Evolutionary conservation across 2,888 invertebrate species (phyloP).

Genomic region (Adelognathus sp.): DNA sequence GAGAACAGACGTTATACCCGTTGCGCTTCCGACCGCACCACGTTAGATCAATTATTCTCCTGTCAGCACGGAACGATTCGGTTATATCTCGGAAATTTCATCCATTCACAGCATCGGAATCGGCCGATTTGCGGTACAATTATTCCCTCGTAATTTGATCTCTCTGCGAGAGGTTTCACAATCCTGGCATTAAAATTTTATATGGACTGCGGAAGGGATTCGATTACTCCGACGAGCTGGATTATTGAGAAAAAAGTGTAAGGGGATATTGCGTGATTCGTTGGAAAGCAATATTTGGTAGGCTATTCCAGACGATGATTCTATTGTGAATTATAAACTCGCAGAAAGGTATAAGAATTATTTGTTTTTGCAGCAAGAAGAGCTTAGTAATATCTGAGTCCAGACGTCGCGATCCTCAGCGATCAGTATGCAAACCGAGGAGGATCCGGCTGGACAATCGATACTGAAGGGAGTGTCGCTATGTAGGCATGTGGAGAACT

Average conservation of each 20-base stretch:
- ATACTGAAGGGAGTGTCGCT: too few species aligned
- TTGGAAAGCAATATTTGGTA: background rate
- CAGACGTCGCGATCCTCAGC: too few species aligned
- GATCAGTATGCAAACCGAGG: too few species aligned
- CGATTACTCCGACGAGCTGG: background rate
- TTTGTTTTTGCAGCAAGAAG: too few species aligned
- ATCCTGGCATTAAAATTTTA: background rate
- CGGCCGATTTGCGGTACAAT: background rate
- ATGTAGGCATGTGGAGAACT: background rate
- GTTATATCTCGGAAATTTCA: background rate
- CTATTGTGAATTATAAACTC: too few species aligned
- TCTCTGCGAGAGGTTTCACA: background rate
- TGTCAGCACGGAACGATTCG: constrained; percentile 2
- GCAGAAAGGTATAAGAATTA: too few species aligned
- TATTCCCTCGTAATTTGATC: background rate
- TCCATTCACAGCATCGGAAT: background rate
- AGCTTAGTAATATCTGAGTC: too few species aligned
- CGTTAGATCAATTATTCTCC: constrained; percentile 18
- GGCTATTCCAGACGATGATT: too few species aligned
- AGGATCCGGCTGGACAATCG: too few species aligned
- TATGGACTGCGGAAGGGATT: background rate
- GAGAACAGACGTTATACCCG: background rate
- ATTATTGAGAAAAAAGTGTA: background rate
- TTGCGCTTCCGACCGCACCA: background rate
- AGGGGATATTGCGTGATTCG: too few species aligned